Evolutionary conservation across 2,797 vertebrate species (phyloP).

Genomic region (Oreochromis mossambicus): DNA sequence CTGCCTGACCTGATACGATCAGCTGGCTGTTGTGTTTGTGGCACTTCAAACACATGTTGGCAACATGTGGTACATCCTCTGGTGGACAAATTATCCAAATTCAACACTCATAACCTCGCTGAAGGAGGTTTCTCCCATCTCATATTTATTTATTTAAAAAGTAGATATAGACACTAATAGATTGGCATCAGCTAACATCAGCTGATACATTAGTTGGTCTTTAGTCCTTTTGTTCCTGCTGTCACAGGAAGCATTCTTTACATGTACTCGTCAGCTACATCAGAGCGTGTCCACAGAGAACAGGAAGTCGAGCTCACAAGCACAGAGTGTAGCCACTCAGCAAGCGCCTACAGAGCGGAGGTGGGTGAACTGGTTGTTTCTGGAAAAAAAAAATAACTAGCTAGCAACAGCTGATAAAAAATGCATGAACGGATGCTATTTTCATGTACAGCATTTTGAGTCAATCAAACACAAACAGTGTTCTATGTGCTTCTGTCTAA

Average conservation of each 20-base stretch:
- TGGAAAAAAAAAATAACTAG: fast-evolving
- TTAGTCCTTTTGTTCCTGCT: not conserved
- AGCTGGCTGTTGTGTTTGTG: not conserved
- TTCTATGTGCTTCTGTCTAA: not conserved
- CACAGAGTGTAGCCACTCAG: not conserved
- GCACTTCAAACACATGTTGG: not conserved
- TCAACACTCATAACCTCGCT: not conserved
- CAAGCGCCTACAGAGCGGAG: not conserved
- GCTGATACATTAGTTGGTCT: not conserved
- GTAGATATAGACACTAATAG: not conserved
- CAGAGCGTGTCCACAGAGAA: not conserved
- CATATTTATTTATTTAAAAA: not conserved
- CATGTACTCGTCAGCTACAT: not conserved
- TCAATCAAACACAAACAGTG: not conserved
- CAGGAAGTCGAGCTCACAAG: not conserved
- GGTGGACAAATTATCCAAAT: not conserved
- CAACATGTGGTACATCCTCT: not conserved
- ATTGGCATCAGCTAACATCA: not conserved
- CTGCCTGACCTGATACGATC: not conserved
- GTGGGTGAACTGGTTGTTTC: not conserved
- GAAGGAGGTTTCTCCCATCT: not conserved
- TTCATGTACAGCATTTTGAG: not conserved
- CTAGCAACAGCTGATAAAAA: not conserved
- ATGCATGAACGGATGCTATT: not conserved
- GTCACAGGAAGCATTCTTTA: not conserved